phyloP scores from a whole-genome alignment of 1,140 invertebrate genomes.

The Rhagoletis zephyria region DNA sequence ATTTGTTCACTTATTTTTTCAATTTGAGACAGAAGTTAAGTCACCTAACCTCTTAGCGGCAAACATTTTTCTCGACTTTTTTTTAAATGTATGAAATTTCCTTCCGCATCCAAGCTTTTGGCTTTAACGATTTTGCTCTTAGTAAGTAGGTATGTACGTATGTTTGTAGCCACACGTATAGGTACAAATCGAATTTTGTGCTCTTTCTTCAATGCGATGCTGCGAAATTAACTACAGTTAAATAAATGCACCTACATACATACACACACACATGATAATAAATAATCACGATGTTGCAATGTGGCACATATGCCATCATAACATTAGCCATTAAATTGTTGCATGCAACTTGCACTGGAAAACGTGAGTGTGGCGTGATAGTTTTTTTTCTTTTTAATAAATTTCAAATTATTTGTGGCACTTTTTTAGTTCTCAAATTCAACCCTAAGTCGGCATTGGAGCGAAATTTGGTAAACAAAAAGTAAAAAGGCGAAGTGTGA shows the following conservation, averaged over 20 bases:
- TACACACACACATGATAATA: too few species aligned
- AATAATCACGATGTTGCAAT: conserved; percentile 36
- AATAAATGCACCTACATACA: conserved; percentile 2
- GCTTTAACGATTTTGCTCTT: too few species aligned
- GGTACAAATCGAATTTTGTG: too few species aligned
- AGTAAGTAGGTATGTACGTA: too few species aligned
- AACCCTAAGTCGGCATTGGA: not conserved
- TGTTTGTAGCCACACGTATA: too few species aligned
- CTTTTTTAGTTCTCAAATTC: not conserved
- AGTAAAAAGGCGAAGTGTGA: too few species aligned
- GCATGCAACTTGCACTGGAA: conserved; percentile 19
- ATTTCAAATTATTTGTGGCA: not conserved
- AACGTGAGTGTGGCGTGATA: not conserved
- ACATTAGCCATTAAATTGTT: conserved; percentile 23
- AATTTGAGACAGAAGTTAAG: too few species aligned
- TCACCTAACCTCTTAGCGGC: too few species aligned
- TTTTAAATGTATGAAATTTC: too few species aligned
- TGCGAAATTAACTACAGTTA: not conserved
- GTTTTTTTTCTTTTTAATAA: not conserved
- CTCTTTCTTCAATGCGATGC: too few species aligned
- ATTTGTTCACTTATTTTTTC: not conserved
- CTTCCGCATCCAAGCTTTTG: too few species aligned
- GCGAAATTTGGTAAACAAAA: not conserved
- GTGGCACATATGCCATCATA: not conserved
- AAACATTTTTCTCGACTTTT: too few species aligned